A percentile compares a stretch with the other conserved stretches of the same genome.
These are phyloP conservation scores for Dascillus cervinus DNA, from an alignment of 2,888 invertebrate genomes.

Conservation along the genomic window DNA sequence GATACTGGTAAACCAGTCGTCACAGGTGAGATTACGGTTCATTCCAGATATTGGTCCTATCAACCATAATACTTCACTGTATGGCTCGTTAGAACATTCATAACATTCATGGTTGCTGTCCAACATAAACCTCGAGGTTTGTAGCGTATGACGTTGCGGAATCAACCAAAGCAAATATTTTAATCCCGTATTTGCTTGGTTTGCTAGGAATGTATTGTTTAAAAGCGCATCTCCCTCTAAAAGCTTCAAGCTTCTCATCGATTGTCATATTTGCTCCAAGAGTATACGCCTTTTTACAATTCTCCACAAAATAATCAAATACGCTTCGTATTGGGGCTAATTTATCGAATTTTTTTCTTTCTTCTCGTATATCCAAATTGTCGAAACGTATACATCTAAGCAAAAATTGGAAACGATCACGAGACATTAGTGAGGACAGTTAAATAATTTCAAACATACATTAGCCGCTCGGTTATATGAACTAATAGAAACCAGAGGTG, in stretches of 20 bases:
- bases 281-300: slow-evolving; percentile 2
- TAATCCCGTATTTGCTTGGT: too few relatives aligned
- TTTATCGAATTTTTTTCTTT: slow-evolving; percentile 1
- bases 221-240: not conserved
- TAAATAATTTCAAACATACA: too few relatives aligned
- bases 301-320: not conserved
- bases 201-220: too few relatives aligned
- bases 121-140: too few relatives aligned
- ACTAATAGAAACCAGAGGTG: too few relatives aligned
- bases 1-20: too few relatives aligned
- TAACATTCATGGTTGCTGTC: too few relatives aligned
- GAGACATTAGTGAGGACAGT: too few relatives aligned
- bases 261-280: slow-evolving; percentile 1
- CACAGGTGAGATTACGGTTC: not conserved
- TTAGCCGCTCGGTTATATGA: too few relatives aligned
- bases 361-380: not conserved
- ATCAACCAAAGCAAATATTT: slow-evolving; percentile 4
- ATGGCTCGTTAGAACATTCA: not conserved
- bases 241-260: slow-evolving; percentile 1
- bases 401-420: slow-evolving; percentile 2
- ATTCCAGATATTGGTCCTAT: slow-evolving; percentile 1
- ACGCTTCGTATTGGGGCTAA: too few relatives aligned
- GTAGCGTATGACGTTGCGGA: slow-evolving; percentile 3
- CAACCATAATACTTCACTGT: too few relatives aligned
- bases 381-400: slow-evolving; percentile 3